Evolutionary conservation across 1,140 invertebrate species (phyloP).

Genomic region (Danaus plexippus): DNA sequence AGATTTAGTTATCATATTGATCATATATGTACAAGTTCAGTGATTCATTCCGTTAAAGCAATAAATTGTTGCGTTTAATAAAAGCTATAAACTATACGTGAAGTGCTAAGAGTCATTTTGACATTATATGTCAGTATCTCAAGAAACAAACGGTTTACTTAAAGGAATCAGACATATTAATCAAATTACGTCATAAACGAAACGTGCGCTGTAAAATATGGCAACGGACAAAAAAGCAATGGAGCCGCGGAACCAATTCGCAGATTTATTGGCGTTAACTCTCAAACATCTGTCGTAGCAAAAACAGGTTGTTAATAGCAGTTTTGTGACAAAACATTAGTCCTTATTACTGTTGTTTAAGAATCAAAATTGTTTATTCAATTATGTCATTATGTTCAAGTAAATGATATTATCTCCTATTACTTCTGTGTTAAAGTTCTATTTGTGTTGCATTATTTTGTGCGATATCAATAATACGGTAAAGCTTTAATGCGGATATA

Average conservation of each 20-base stretch:
- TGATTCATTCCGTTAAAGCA: too few relatives aligned
- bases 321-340: constrained; percentile 11
- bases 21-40: too few relatives aligned
- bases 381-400: too few relatives aligned
- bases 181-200: constrained; percentile 47
- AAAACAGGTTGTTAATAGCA: constrained; percentile 29
- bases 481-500: too few relatives aligned
- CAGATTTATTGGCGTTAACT: constrained; percentile 38
- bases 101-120: constrained; percentile 1
- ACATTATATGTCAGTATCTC: neutral
- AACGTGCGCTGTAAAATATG: constrained; percentile 41
- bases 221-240: constrained; percentile 29
- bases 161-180: constrained; percentile 41
- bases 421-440: neutral
- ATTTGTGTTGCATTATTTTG: too few relatives aligned
- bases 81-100: neutral
- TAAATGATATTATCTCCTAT: neutral
- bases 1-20: too few relatives aligned
- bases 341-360: constrained; percentile 4
- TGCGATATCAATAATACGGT: too few relatives aligned
- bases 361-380: too few relatives aligned
- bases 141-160: neutral
- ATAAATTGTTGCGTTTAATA: too few relatives aligned
- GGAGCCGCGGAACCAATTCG: constrained; percentile 33
- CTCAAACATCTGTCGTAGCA: constrained; percentile 37